Conservation (phyloP, 2,113 vertebrate species). For the Lophochroa leadbeateri region DNA sequence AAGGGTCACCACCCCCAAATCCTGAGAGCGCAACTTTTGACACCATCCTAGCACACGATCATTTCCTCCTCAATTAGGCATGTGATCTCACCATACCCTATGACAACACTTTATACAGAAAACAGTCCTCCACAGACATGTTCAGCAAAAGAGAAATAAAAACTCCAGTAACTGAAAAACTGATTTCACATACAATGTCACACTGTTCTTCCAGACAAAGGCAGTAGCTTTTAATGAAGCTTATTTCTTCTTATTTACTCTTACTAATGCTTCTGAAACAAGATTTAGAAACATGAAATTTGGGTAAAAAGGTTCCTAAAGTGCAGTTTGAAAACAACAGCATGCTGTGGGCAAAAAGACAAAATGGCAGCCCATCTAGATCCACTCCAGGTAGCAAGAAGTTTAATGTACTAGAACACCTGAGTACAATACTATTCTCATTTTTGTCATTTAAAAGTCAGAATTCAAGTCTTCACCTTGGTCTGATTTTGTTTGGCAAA, state of each 20-base stretch:
- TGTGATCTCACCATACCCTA: background rate
- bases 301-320: background rate
- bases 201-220: background rate
- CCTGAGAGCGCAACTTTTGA: background rate
- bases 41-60: background rate
- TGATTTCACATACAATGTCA: background rate
- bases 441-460: background rate
- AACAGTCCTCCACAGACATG: fast-evolving
- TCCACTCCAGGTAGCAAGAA: background rate
- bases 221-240: background rate
- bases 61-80: background rate
- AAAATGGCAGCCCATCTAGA: background rate
- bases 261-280: background rate
- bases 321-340: background rate
- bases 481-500: background rate
- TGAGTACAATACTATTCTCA: background rate
- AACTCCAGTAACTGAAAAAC: background rate
- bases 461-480: background rate
- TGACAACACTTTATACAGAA: background rate
- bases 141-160: background rate
- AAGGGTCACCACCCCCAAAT: background rate
- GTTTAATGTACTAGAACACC: background rate
- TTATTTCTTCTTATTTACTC: background rate
- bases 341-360: background rate
- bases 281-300: background rate